phyloP scores from a whole-genome alignment of 2,888 invertebrate genomes.

The Torymus aiolomorphi region DNA sequence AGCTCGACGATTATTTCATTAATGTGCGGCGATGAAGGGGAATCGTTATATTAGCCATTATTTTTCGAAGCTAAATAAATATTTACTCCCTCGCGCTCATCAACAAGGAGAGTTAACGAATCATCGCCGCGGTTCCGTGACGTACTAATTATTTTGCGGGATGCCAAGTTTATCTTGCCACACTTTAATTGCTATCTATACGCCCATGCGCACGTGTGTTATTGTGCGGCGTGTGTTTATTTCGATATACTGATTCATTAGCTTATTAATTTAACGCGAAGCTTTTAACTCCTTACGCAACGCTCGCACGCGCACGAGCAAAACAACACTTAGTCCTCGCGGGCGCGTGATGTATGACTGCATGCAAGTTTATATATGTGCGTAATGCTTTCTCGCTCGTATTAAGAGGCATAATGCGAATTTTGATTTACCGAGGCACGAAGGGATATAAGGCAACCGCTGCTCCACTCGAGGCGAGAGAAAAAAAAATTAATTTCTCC shows the following conservation, averaged over 20 bases:
- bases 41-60: background rate
- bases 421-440: background rate
- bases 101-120: background rate
- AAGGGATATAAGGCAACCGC: too few relatives aligned
- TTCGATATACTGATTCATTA: background rate
- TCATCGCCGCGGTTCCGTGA: too few relatives aligned
- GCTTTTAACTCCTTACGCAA: background rate
- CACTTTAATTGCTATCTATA: too few relatives aligned
- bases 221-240: background rate
- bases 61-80: background rate
- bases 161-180: too few relatives aligned
- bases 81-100: background rate
- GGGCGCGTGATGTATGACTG: too few relatives aligned
- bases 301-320: too few relatives aligned
- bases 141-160: too few relatives aligned
- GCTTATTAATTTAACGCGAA: conserved; percentile 7
- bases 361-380: background rate
- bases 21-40: background rate
- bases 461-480: too few relatives aligned
- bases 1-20: background rate
- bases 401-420: background rate
- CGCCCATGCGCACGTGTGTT: too few relatives aligned
- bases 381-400: background rate
- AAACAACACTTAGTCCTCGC: too few relatives aligned
- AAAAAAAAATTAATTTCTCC: too few relatives aligned